Evolutionary conservation across 92 coral and sea anemone genomes (phyloP), one percentile per base, ranked within the genome.

Genomic region (Blastomussa wellsi): DNA sequence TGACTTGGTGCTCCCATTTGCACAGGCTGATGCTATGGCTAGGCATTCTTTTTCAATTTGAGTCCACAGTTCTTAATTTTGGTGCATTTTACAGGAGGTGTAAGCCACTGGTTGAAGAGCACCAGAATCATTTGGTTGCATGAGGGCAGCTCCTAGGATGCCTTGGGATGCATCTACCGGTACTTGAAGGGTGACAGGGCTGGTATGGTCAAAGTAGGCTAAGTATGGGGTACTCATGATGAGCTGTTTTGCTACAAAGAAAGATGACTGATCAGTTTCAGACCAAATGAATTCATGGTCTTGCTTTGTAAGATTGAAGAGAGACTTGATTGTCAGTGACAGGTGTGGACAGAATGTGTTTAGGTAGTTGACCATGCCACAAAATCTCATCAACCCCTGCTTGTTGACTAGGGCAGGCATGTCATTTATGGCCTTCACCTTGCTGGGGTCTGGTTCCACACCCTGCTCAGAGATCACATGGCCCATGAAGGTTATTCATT

Each of bases 41-140:
- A n/a, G n/a, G n/a, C n/a, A n/a, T n/a, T 86, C 83, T 26, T 81
- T 75, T 72, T 64, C 74, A 26, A 79, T 69, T 86, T n/a, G 89
- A 11, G 89, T 71, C 53, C 80, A 86, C 26, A 78, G 76, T 51
- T 86, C 79, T 52, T 86, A 85, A 2, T 78, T 79, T 0, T 73
- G 33, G 64, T 31, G 62, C 66, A 87, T 69, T 35, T 76, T 89
- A 41, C 71, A 78, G 31, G 92, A 84, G 2, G 85, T 79, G n/a
- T n/a, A n/a, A n/a, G n/a, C n/a, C n/a, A n/a, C n/a, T n/a, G n/a
- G n/a, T n/a, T n/a, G n/a, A n/a, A n/a, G n/a, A n/a, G n/a, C n/a
- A n/a, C n/a, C n/a, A n/a, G n/a, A n/a, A n/a, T n/a, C 85, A 51
- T 83, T 73, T 15, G 87, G 91, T 38, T 90, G 93, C 41, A 90